Conservation (phyloP, 35 echinoderm and acorn worm species). For the Apostichopus californicus region DNA sequence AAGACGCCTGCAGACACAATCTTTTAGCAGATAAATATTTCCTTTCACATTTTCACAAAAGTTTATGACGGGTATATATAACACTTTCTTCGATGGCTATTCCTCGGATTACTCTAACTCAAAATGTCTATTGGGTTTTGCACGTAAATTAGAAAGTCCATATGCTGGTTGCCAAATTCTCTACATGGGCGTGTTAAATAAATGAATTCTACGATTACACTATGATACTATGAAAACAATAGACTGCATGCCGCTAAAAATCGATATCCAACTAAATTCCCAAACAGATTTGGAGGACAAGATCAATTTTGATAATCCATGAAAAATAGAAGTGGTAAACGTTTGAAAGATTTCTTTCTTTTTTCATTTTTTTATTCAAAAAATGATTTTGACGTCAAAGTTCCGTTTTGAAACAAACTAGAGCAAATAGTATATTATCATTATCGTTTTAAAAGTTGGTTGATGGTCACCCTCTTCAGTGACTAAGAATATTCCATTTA, state of each 20-base stretch:
- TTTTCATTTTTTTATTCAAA: too few relatives aligned
- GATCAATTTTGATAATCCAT: too few relatives aligned
- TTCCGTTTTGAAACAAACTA: too few relatives aligned
- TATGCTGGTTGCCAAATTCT: background rate
- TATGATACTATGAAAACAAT: background rate
- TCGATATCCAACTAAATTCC: background rate
- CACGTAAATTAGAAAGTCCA: background rate
- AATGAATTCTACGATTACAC: background rate
- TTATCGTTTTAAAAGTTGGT: too few relatives aligned
- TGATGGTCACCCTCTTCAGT: too few relatives aligned
- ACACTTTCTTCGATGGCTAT: background rate
- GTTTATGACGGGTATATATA: background rate
- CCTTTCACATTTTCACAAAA: background rate
- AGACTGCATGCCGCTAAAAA: background rate
- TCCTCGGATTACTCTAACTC: background rate
- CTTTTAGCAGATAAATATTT: background rate
- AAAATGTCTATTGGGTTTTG: background rate
- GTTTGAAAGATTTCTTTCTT: too few relatives aligned
- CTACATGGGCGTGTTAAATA: background rate
- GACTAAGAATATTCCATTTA: too few relatives aligned
- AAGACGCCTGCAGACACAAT: background rate
- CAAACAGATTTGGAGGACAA: background rate
- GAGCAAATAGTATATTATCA: too few relatives aligned
- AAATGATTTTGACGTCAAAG: too few relatives aligned
- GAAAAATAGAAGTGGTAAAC: too few relatives aligned